phyloP scores from a whole-genome alignment of 2,113 vertebrate genomes.

The western clawed frog (Xenopus tropicalis) region UCB_Xtro_10.0 CM004444.2:35414001-35414500 shows the following conservation, averaged over 20 bases:
- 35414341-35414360: constrained; percentile 30
- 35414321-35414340: constrained; percentile 32
- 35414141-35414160: no score
- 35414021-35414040: no score
- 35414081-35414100: no score
- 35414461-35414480: constrained; percentile 36
- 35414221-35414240: background rate
- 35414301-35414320: constrained; percentile 36
- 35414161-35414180: no score
- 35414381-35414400: constrained; percentile 42
- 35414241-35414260: background rate
- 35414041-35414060: no score
- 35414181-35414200: no score
- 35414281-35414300: constrained; percentile 39
- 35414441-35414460: constrained; percentile 41
- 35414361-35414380: constrained; percentile 29
- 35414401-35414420: constrained; percentile 46
- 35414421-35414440: constrained; percentile 37
- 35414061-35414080: no score
- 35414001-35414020: no score
- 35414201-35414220: background rate
- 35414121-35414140: no score
- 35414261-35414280: background rate
- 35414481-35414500: constrained; percentile 30
- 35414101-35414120: no score